phyloP scores from a whole-genome alignment of 2,888 invertebrate species.

The Coelinius sp. region DNA sequence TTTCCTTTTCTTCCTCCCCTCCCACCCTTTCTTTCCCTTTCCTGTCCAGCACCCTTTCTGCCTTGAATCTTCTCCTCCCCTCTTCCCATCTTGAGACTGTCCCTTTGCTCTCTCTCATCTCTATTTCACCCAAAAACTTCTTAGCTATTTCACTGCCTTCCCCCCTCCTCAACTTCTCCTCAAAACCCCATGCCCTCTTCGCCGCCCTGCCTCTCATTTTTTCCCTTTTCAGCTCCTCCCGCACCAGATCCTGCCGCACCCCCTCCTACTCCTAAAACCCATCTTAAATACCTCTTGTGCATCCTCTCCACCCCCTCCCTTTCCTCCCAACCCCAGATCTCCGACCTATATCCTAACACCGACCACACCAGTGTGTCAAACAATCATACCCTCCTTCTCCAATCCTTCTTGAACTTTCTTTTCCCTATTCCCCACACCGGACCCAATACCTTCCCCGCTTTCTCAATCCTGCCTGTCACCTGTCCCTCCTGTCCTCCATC shows the following conservation, averaged over 20 bases:
- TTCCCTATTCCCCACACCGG: not conserved
- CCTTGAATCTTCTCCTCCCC: not conserved
- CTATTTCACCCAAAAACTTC: not conserved
- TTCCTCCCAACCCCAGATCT: not conserved
- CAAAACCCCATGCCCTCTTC: constrained; percentile 31
- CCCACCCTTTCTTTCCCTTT: not conserved
- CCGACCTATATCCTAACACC: not conserved
- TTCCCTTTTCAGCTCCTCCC: not conserved
- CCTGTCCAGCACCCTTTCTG: not conserved
- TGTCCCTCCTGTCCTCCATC: constrained; percentile 2
- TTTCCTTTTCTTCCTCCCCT: not conserved
- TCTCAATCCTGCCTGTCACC: not conserved
- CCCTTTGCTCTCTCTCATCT: not conserved
- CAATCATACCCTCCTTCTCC: not conserved
- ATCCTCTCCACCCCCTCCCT: not conserved
- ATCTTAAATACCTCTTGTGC: not conserved
- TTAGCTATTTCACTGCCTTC: not conserved
- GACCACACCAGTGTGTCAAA: not conserved
- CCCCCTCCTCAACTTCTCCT: not conserved
- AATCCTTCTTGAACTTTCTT: not conserved
- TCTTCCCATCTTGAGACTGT: not conserved
- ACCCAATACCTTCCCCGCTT: not conserved
- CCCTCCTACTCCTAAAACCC: not conserved
- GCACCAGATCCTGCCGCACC: not conserved
- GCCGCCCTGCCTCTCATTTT: not conserved